Evolutionary conservation across 2,797 vertebrate species (phyloP), one percentile per base, ranked within the genome.

Genomic region (Fratercula arctica): DNA sequence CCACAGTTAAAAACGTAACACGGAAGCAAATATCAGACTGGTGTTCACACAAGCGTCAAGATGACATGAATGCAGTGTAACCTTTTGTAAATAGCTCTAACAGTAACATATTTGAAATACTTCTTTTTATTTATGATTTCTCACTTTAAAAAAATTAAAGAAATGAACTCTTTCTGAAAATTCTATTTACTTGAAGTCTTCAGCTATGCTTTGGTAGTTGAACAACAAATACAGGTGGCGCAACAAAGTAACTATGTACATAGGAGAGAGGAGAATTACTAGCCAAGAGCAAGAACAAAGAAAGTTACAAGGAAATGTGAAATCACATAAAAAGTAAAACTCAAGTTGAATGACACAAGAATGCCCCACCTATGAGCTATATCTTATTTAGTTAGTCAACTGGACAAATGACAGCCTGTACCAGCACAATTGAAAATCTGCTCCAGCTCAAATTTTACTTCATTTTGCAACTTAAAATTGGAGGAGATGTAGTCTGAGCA

Each of bases 31-130:
- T 68, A 24, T 37, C 19, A 78, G 28, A 57, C 25, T 29, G 6
- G 5, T 31, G 16, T 13, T 82, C 54, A 29, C 57, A 18, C 13
- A 75, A 74, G 45, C 5, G 16, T 60, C 59, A 72, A 56, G 31
- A 87, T 85, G 12, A 43, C 11, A n/a, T 3, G 4, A 59, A 29
- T 2, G 6, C 3, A 33, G 25, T 2, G 2, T 3, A 50, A 23
- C 12, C 24, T 67, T 74, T 57, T 68, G 31, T 37, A 64, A 67
- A 41, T 4, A 43, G 19, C 16, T 82, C 25, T 31, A 51, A 12
- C 0, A 0, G 3, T 2, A 53, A 4, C 2, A 9, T 25, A 51
- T 23, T 67, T 57, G 16, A 78, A 89, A 72, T 19, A 13, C 0
- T 50, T 46, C 2, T 21, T 57, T 60, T 51, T 64, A 46, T 43